Percentiles rank a stretch among this genome's conserved stretches.
phyloP scores from a whole-genome alignment of 2,888 invertebrate genomes.

The Nomada ferruginata region DNA sequence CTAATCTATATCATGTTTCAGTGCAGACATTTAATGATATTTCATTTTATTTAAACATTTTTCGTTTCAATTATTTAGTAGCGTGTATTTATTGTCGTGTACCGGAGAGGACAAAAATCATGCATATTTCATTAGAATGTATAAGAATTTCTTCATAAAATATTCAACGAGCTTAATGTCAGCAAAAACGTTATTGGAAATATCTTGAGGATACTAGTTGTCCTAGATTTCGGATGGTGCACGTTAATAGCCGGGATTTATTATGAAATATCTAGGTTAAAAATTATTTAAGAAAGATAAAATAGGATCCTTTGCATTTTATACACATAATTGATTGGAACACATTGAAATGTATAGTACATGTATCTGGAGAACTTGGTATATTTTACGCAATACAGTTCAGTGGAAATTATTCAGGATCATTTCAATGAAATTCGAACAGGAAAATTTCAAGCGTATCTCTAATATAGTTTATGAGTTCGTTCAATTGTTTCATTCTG shows the following conservation, averaged over 20 bases:
- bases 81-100: too few relatives aligned
- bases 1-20: too few relatives aligned
- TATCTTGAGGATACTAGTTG: slow-evolving; percentile 18
- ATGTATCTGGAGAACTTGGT: too few relatives aligned
- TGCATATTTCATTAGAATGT: background rate
- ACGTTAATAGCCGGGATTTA: background rate
- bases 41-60: too few relatives aligned
- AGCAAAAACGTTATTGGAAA: slow-evolving; percentile 26
- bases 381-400: too few relatives aligned
- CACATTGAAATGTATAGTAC: background rate
- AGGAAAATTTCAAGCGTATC: background rate
- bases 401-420: background rate
- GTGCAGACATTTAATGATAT: too few relatives aligned
- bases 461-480: too few relatives aligned
- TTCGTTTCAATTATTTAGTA: too few relatives aligned
- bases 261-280: slow-evolving; percentile 17
- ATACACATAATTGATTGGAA: too few relatives aligned
- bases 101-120: background rate
- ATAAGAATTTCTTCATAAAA: background rate
- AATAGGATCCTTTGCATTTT: background rate
- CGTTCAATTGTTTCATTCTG: too few relatives aligned
- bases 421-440: background rate
- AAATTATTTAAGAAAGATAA: slow-evolving; percentile 9
- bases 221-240: slow-evolving; percentile 5
- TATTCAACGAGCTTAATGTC: slow-evolving; percentile 19